Percentiles rank a stretch among this genome's conserved stretches.
phyloP scores from a whole-genome alignment of 2,888 invertebrate species.

The Gastracanthus pulcherrimus region DNA sequence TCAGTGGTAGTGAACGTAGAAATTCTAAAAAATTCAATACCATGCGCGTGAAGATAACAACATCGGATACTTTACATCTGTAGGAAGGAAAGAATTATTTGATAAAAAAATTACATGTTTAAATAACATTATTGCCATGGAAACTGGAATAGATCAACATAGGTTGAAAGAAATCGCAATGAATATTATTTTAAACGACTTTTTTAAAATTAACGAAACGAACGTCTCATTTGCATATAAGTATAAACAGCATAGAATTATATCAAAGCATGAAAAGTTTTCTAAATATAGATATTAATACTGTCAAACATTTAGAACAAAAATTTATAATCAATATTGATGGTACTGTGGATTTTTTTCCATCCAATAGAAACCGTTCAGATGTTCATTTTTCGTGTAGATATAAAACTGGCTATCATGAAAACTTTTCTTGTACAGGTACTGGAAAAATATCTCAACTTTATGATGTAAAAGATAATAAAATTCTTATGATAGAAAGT shows the following conservation, averaged over 20 bases:
- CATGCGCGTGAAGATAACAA: not conserved
- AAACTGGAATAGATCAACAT: not conserved
- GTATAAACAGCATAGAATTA: not conserved
- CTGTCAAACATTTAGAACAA: not conserved
- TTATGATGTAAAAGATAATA: too few species aligned
- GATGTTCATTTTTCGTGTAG: not conserved
- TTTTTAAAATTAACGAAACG: not conserved
- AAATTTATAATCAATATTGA: not conserved
- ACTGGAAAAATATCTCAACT: not conserved
- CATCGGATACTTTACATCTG: not conserved
- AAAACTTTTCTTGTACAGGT: too few species aligned
- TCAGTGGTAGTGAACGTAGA: not conserved
- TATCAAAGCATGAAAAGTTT: not conserved
- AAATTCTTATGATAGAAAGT: too few species aligned
- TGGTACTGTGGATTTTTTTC: not conserved
- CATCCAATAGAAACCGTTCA: not conserved
- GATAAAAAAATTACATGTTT: too few species aligned
- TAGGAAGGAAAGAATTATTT: not conserved
- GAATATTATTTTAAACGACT: not conserved
- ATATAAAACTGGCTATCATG: not conserved
- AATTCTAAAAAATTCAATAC: not conserved
- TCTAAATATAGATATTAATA: not conserved
- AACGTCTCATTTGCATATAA: not conserved
- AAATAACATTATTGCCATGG: not conserved
- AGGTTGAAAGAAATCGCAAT: not conserved